Percentiles rank a stretch among this genome's conserved stretches.
These are phyloP conservation scores for Temnothorax nylanderi DNA, from an alignment of 1,140 invertebrate species.

Conservation along the genomic window DNA sequence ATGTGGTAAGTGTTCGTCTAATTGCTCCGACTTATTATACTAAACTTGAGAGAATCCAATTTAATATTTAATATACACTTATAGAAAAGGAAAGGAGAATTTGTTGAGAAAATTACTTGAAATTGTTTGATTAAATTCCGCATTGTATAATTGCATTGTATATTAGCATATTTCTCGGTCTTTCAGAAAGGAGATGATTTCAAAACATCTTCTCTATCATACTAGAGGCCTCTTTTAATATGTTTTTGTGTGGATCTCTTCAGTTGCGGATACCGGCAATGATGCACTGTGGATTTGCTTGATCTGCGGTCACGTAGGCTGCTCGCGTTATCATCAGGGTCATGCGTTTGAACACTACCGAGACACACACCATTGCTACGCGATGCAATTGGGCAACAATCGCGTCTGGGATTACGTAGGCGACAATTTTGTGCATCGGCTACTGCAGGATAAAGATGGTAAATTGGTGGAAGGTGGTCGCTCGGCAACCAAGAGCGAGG, in stretches of 20 bases:
- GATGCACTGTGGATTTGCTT: slow-evolving; percentile 99
- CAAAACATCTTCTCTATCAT: too few species aligned
- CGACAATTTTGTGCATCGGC: slow-evolving; percentile 98
- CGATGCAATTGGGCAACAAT: slow-evolving; percentile 97
- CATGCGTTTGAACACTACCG: slow-evolving; percentile 95
- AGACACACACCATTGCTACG: slow-evolving; percentile 98
- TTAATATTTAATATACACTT: too few species aligned
- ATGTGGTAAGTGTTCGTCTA: slow-evolving; percentile 87
- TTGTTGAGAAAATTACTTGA: too few species aligned
- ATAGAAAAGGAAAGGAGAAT: too few species aligned
- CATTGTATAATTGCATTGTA: too few species aligned
- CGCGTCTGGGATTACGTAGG: slow-evolving; percentile 99
- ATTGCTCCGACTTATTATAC: background rate
- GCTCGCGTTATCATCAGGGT: slow-evolving; percentile 90
- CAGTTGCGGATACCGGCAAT: slow-evolving; percentile 84
- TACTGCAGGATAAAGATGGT: slow-evolving; percentile 99
- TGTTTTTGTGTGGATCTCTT: background rate
- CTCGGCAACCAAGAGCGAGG: slow-evolving; percentile 83
- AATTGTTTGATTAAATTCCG: too few species aligned
- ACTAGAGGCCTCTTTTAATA: slow-evolving; percentile 15
- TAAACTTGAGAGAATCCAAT: too few species aligned
- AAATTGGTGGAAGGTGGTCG: slow-evolving; percentile 93
- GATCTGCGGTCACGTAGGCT: slow-evolving; percentile 99
- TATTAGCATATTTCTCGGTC: too few species aligned
- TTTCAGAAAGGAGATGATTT: background rate